phyloP scores from a whole-genome alignment of 2,113 vertebrate genomes.

The Climacteris rufus region DNA sequence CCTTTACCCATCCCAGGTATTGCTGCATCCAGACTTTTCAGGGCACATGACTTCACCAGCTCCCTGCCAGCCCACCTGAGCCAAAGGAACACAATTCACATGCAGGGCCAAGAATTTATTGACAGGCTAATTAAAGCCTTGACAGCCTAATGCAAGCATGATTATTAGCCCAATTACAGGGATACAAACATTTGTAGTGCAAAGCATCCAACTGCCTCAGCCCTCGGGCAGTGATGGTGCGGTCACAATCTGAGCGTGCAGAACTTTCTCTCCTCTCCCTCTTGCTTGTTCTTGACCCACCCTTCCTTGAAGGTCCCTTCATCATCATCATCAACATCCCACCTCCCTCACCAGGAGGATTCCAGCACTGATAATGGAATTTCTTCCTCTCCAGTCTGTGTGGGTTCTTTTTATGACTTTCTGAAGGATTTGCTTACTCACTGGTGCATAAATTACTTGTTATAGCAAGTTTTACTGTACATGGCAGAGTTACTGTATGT shows the following conservation, averaged over 20 bases:
- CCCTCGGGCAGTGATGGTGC: not conserved
- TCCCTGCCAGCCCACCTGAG: not conserved
- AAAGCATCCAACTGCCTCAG: not conserved
- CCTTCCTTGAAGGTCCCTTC: not conserved
- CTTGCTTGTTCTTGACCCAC: no score
- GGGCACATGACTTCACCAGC: not conserved
- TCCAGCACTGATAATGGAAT: fast-evolving
- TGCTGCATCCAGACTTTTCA: not conserved
- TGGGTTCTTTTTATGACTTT: not conserved
- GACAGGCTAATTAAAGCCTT: not conserved
- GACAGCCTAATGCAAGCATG: not conserved
- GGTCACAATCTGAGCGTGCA: not conserved
- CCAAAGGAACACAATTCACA: not conserved
- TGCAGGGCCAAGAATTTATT: not conserved
- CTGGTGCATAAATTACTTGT: not conserved
- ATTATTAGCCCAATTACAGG: not conserved
- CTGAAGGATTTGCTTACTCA: not conserved
- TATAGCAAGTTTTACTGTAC: not conserved
- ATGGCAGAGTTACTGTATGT: not conserved
- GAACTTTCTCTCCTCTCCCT: not conserved
- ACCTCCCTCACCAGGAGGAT: not conserved
- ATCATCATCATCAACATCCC: fast-evolving
- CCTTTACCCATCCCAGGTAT: not conserved
- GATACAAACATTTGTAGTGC: not conserved
- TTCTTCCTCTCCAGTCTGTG: not conserved